phyloP scores from a whole-genome alignment of 1,140 invertebrate species.

The Cephus cinctus region DNA sequence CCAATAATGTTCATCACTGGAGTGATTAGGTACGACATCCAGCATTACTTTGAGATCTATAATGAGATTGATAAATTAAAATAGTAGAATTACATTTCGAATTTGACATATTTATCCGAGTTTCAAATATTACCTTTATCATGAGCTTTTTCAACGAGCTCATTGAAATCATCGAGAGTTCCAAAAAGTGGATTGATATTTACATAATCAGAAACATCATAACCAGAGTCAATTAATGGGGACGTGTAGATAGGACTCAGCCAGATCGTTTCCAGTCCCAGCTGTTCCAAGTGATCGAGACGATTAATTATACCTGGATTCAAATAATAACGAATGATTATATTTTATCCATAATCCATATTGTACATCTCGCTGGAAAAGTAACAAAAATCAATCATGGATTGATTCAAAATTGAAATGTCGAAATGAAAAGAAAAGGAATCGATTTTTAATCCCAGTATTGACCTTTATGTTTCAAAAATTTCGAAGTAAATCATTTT shows the following conservation, averaged over 20 bases:
- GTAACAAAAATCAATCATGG: no score
- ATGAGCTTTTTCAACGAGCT: constrained; percentile 40
- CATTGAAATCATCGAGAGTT: constrained; percentile 55
- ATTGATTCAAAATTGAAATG: no score
- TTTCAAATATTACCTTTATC: constrained; percentile 26
- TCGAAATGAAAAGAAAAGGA: no score
- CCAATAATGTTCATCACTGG: constrained; percentile 77
- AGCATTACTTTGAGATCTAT: constrained; percentile 72
- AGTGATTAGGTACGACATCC: constrained; percentile 87
- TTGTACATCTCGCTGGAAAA: no score
- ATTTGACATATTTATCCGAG: neutral
- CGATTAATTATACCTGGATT: constrained; percentile 41
- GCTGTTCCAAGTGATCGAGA: constrained; percentile 49
- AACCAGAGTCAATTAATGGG: constrained; percentile 55
- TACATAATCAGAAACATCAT: constrained; percentile 57
- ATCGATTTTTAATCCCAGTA: no score
- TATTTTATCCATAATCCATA: no score
- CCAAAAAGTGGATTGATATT: constrained; percentile 57
- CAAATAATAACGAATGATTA: no score
- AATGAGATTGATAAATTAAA: constrained; percentile 49
- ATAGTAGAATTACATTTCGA: neutral
- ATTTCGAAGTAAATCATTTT: no score
- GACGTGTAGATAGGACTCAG: constrained; percentile 59
- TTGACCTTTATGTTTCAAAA: no score
- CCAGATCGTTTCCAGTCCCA: constrained; percentile 58